Evolutionary conservation across 2,797 vertebrate genomes (phyloP).

Genomic region (Bradypus variegatus): DNA sequence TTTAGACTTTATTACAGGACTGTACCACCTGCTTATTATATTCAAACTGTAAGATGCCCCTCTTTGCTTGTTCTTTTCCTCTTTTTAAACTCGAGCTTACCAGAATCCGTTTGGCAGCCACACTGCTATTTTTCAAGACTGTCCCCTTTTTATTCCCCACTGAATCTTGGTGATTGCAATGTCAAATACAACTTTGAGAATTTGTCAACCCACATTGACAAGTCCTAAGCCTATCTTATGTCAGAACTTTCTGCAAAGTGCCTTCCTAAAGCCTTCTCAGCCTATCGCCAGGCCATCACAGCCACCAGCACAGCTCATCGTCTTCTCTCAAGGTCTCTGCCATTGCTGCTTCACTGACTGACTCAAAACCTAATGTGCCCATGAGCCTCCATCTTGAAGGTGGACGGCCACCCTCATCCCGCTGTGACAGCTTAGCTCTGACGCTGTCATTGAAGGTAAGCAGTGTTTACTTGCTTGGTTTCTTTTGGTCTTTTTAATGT

Average conservation of each 20-base stretch:
- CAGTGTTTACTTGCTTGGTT: no score
- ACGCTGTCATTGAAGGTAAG: background rate
- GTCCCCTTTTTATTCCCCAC: background rate
- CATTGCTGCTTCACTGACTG: background rate
- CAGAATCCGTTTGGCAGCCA: no score
- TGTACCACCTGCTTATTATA: no score
- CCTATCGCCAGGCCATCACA: background rate
- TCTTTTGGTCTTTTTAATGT: fast-evolving
- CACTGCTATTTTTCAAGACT: background rate
- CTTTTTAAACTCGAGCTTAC: background rate
- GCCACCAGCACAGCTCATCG: background rate
- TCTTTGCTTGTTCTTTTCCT: background rate
- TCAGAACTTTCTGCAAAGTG: background rate
- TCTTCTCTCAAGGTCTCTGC: background rate
- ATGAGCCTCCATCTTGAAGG: background rate
- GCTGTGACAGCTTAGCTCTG: no score
- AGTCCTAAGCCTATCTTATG: background rate
- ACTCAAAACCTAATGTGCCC: background rate
- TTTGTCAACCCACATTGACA: background rate
- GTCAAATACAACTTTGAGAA: background rate
- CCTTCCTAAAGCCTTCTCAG: background rate
- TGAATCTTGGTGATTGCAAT: background rate
- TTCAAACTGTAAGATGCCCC: background rate
- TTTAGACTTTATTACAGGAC: background rate
- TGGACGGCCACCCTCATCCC: background rate